Conservation (phyloP, 2,888 invertebrate genomes). For the Eilema griseolum region DNA sequence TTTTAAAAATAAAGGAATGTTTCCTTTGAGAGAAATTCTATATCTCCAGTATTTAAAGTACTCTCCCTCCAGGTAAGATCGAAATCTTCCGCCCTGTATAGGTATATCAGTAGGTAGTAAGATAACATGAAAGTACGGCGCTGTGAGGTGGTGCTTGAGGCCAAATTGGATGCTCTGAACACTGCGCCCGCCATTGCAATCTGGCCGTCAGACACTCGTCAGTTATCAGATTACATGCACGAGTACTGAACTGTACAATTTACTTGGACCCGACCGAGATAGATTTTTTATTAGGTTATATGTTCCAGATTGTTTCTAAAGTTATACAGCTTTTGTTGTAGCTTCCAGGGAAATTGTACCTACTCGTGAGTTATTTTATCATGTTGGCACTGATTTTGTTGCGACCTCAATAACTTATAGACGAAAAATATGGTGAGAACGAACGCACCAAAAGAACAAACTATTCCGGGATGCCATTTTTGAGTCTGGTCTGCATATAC, state of each 20-base stretch:
- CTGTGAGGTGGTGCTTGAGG: slow-evolving; percentile 14
- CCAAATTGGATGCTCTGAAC: slow-evolving; percentile 19
- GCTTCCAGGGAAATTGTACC: background rate
- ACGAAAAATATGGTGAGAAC: background rate
- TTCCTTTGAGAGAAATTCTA: too few species aligned
- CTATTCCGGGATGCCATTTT: too few species aligned
- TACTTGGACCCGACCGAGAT: background rate
- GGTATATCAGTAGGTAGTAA: background rate
- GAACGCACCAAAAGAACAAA: too few species aligned
- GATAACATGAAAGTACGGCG: background rate
- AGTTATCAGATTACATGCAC: slow-evolving; percentile 43
- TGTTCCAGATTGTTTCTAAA: background rate
- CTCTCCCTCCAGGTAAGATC: too few species aligned
- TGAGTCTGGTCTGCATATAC: too few species aligned
- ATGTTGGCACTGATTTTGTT: too few species aligned
- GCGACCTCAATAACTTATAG: too few species aligned
- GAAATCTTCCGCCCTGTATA: too few species aligned
- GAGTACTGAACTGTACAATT: background rate
- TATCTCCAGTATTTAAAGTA: too few species aligned
- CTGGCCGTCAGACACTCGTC: slow-evolving; percentile 12
- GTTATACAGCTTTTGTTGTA: background rate
- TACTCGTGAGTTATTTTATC: background rate
- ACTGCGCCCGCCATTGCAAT: slow-evolving; percentile 7
- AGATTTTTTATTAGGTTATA: background rate
- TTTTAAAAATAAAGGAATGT: too few species aligned